These are phyloP conservation scores for Ctenopoma multispine DNA, from an alignment of 2,797 vertebrate species.

Conservation along the genomic window DNA sequence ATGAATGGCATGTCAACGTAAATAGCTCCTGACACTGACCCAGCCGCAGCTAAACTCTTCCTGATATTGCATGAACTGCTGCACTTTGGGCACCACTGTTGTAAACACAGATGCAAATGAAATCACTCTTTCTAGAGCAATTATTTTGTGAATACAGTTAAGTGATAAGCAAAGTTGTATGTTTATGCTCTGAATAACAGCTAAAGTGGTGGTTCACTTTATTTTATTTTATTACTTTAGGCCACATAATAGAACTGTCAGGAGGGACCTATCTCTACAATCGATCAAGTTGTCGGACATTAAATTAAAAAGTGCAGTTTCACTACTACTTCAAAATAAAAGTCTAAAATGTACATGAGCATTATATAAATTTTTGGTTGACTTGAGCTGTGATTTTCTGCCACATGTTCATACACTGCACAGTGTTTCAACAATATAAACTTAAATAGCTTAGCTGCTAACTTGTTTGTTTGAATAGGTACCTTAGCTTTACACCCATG, in stretches of 20 bases:
- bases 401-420: too few species aligned
- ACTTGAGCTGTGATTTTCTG: neutral
- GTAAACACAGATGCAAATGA: conserved; percentile 40
- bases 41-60: conserved; percentile 60
- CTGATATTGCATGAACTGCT: conserved; percentile 28
- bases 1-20: conserved; percentile 76
- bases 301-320: neutral
- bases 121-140: neutral
- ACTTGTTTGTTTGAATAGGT: neutral
- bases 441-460: neutral
- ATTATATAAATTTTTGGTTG: neutral
- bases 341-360: neutral
- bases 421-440: neutral
- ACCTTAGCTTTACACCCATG: neutral
- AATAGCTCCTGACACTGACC: conserved; percentile 72
- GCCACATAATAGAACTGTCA: neutral
- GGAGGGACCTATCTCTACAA: neutral
- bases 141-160: neutral
- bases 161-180: neutral
- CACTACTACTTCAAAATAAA: conserved; percentile 12
- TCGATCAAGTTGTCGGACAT: neutral
- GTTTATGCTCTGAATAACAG: neutral
- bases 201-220: neutral
- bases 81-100: conserved; percentile 18
- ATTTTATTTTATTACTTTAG: neutral